A percentile compares a stretch with the other conserved stretches of the same genome.
These are phyloP conservation scores for Procavia capensis DNA, from an alignment of 2,113 vertebrate species.

Conservation along the genomic window DNA sequence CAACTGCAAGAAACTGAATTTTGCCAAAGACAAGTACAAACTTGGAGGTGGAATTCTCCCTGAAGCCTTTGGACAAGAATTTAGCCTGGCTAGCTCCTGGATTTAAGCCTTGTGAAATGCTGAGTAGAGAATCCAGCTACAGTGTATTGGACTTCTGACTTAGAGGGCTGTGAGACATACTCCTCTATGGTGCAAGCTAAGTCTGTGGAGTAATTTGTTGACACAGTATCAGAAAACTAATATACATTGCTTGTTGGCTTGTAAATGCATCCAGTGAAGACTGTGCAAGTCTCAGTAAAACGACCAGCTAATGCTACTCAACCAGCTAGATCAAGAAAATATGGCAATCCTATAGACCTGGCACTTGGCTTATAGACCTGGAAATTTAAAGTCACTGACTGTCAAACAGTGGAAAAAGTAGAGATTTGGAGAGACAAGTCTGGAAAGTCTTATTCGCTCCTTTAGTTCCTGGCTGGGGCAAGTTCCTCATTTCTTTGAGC, in stretches of 20 bases:
- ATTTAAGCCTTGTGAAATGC: not conserved
- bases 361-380: not conserved
- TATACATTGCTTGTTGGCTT: not conserved
- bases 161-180: not conserved
- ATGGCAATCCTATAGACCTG: not conserved
- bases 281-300: not conserved
- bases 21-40: not conserved
- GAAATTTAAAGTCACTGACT: not conserved
- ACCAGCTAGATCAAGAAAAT: not conserved
- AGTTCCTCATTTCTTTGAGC: not conserved
- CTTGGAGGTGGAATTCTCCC: not conserved
- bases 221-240: not conserved
- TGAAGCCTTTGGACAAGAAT: not conserved
- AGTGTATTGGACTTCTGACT: not conserved
- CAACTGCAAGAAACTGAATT: too few species aligned
- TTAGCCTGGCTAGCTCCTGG: not conserved
- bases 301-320: not conserved
- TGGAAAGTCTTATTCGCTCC: not conserved
- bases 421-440: not conserved
- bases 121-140: not conserved
- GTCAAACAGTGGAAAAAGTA: not conserved
- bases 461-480: not conserved
- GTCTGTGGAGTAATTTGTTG: not conserved
- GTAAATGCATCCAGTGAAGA: not conserved
- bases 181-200: not conserved